Base-by-base conservation (phyloP, 37 sponge, comb jelly and placozoan genomes). In the Halisarca cf. caerulea region DNA sequence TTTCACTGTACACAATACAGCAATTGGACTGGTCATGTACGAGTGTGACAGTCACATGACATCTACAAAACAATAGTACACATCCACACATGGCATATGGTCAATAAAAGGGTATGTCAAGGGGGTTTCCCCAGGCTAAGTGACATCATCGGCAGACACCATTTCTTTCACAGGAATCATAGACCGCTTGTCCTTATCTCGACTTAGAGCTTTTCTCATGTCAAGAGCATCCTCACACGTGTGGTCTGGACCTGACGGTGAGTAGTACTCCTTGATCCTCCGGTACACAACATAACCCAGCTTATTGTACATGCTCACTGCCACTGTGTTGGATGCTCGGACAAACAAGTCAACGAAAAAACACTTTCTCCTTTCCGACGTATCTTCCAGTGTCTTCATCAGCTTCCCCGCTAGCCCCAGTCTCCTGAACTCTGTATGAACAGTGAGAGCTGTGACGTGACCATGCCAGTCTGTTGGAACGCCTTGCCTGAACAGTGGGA, bases 271-370 rank as follows among this genome's bases (percentile, higher is more conserved):
- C 11, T 86, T 11, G 44, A 98, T 91, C 15, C 58, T 85, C 5
- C 99, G 85, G 80, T 91, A 98, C 40, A 98, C 87, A 47, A 88
- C 82, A 80, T 98, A 98, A 55, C 96, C 96, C 5, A 98, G 64
- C 15, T 90, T 89, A 37, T 92, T 85, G 87, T 98, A 98, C 99
- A 98, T 94, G 8, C 36, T 42, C 36, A 96, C 93, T 5, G 99
- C 99, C 17, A 94, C 90, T 14, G 47, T 73, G 84, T 98, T 98
- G 41, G 91, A 90, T 8, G 92, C 91, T 23, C 99, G 91, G 0
- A 98, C 99, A 89, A 96, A 98, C 55, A 98, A 80, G 72, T 98
- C 99, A 0, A 98, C 96, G 70, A 96, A 98, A 57, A 86, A 98
- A 66, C 94, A 94, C 73, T 94, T 92, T 54, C 96, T 94, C 0